Evolutionary conservation across 2,113 vertebrate species (phyloP).

Genomic region (Sisor rabdophorus): DNA sequence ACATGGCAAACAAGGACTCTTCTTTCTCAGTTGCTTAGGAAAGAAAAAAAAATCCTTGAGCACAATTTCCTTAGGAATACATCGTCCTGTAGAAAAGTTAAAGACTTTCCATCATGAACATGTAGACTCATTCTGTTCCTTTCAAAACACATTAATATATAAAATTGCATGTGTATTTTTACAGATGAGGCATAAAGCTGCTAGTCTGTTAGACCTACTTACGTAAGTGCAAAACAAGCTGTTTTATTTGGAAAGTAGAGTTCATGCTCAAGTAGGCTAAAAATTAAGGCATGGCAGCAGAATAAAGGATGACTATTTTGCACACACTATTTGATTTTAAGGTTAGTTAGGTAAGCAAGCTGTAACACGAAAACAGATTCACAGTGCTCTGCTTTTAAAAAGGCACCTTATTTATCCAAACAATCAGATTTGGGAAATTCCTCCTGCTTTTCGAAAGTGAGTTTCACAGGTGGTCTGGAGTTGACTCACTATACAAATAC

Average conservation of each 20-base stretch:
- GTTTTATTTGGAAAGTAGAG: conserved; percentile 68
- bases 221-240: conserved; percentile 65
- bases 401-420: conserved; percentile 27
- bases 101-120: conserved; percentile 36
- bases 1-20: conserved; percentile 53
- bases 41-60: conserved; percentile 32
- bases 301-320: conserved; percentile 60
- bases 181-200: conserved; percentile 23
- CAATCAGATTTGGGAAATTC: conserved; percentile 50
- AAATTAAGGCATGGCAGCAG: conserved; percentile 55
- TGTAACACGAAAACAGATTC: conserved; percentile 52
- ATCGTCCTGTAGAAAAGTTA: neutral
- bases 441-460: conserved; percentile 47
- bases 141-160: conserved; percentile 16
- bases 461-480: conserved; percentile 47
- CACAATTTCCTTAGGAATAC: conserved; percentile 40
- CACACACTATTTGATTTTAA: conserved; percentile 59
- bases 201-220: conserved; percentile 43
- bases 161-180: conserved; percentile 33
- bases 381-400: conserved; percentile 40
- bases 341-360: conserved; percentile 57
- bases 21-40: conserved; percentile 44
- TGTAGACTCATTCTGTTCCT: conserved; percentile 39
- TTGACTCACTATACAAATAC: neutral
- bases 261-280: conserved; percentile 61